Percentiles rank a stretch among this genome's conserved stretches.
phyloP scores from a whole-genome alignment of 2,113 vertebrate species.

The Gnathochromis pfefferi region DNA sequence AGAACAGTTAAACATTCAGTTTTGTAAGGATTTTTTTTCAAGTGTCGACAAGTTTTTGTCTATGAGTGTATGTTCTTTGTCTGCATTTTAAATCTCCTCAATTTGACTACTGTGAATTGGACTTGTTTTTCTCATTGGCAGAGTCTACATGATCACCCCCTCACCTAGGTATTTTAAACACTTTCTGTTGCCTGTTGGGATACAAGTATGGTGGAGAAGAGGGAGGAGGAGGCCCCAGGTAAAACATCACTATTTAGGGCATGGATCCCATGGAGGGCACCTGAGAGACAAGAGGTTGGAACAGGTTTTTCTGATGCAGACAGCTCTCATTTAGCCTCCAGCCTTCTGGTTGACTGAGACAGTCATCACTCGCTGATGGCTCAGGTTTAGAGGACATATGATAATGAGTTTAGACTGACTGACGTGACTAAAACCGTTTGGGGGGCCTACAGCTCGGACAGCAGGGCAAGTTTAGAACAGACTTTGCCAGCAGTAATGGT shows the following conservation, averaged over 20 bases:
- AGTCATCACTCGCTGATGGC: constrained; percentile 51
- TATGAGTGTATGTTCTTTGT: constrained; percentile 1
- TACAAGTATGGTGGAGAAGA: constrained; percentile 1
- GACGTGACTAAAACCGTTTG: constrained; percentile 55
- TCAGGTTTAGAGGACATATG: constrained; percentile 71
- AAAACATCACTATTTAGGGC: constrained; percentile 76
- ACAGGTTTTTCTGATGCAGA: constrained; percentile 63
- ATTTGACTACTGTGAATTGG: background rate
- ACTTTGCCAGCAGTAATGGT: constrained; percentile 53
- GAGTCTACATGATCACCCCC: constrained; percentile 16
- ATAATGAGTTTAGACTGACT: constrained; percentile 63
- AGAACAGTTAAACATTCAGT: constrained; percentile 43
- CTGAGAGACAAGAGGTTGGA: constrained; percentile 65
- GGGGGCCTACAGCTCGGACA: constrained; percentile 40
- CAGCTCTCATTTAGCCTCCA: constrained; percentile 61
- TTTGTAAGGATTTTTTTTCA: constrained; percentile 34
- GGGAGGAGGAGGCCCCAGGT: constrained; percentile 65
- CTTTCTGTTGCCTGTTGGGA: constrained; percentile 51
- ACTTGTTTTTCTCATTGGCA: constrained; percentile 40
- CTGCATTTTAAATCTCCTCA: constrained; percentile 19
- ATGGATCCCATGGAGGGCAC: constrained; percentile 72
- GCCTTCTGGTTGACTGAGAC: constrained; percentile 57
- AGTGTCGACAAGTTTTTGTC: constrained; percentile 38
- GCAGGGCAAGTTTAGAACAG: constrained; percentile 49
- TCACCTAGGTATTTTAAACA: constrained; percentile 51